A percentile compares a stretch with the other conserved stretches of the same genome.
phyloP scores from a whole-genome alignment of 2,888 invertebrate genomes.

The Lasioglossum oenotherae region DNA sequence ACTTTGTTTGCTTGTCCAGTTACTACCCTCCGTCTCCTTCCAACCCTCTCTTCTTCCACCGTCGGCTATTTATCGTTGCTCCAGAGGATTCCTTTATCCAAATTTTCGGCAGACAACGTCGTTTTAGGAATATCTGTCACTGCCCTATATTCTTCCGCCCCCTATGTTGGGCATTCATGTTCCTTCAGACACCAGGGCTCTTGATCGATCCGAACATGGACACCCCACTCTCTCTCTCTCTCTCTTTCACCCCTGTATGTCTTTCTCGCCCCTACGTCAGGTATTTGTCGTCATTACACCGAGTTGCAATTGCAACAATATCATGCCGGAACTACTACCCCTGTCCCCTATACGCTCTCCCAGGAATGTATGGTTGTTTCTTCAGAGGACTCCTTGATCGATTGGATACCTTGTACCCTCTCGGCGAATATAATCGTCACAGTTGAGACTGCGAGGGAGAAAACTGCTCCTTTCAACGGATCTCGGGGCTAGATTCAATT shows the following conservation, averaged over 20 bases:
- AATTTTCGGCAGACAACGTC: background rate
- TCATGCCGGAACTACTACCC: background rate
- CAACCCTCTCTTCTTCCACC: background rate
- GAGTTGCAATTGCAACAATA: too few relatives aligned
- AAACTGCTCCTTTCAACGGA: too few relatives aligned
- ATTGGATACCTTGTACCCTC: background rate
- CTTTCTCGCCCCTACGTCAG: too few relatives aligned
- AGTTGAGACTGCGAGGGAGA: background rate
- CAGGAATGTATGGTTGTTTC: constrained; percentile 49
- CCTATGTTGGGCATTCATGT: too few relatives aligned
- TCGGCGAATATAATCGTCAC: background rate
- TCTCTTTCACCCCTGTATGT: too few relatives aligned
- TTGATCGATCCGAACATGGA: too few relatives aligned
- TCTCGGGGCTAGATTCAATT: too few relatives aligned
- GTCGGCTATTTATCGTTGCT: background rate
- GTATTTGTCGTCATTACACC: constrained; percentile 24
- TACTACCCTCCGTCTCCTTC: constrained; percentile 36
- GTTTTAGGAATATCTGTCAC: too few relatives aligned
- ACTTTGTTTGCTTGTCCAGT: constrained; percentile 36
- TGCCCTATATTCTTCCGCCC: too few relatives aligned
- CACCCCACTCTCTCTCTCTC: too few relatives aligned
- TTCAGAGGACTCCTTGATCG: constrained; percentile 27
- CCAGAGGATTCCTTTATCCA: background rate
- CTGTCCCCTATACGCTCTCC: constrained; percentile 18
- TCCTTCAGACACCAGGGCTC: too few relatives aligned